phyloP scores from a whole-genome alignment of 1,140 invertebrate species.

The Drosophila pectinifera region DNA sequence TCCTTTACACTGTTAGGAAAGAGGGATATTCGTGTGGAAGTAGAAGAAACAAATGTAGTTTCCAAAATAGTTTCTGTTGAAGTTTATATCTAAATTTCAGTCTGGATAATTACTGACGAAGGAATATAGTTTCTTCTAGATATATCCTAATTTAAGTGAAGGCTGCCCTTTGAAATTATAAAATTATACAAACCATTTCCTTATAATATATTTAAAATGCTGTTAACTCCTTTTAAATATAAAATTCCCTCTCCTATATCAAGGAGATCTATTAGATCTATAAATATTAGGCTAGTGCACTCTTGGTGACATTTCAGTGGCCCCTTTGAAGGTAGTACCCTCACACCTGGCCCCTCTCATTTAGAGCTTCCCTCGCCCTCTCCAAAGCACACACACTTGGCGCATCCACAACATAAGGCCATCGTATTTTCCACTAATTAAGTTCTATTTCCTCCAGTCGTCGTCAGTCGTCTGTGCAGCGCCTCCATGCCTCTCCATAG shows the following conservation, averaged over 20 bases:
- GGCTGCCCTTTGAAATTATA: too few relatives aligned
- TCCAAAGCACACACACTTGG: conserved; percentile 2
- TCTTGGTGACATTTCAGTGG: conserved; percentile 24
- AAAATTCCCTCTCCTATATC: not conserved
- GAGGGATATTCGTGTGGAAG: not conserved
- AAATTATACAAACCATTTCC: not conserved
- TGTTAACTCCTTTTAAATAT: not conserved
- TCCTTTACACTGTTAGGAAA: conserved; percentile 31
- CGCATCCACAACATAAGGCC: conserved; percentile 33
- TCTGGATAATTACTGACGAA: not conserved
- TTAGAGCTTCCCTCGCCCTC: not conserved
- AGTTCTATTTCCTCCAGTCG: conserved; percentile 64
- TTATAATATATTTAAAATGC: not conserved
- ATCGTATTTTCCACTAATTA: conserved; percentile 67
- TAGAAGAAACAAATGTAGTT: not conserved
- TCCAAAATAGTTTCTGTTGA: too few relatives aligned
- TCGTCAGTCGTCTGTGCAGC: conserved; percentile 22
- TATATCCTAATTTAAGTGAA: too few relatives aligned
- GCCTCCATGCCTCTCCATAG: not conserved
- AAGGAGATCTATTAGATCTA: conserved; percentile 13
- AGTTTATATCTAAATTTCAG: too few relatives aligned
- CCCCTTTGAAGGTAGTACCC: conserved; percentile 16
- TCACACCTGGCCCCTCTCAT: conserved; percentile 8
- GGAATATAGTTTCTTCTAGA: too few relatives aligned
- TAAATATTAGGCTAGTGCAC: conserved; percentile 17